phyloP scores from a whole-genome alignment of 2,113 vertebrate genomes.

The Cygnus atratus region DNA sequence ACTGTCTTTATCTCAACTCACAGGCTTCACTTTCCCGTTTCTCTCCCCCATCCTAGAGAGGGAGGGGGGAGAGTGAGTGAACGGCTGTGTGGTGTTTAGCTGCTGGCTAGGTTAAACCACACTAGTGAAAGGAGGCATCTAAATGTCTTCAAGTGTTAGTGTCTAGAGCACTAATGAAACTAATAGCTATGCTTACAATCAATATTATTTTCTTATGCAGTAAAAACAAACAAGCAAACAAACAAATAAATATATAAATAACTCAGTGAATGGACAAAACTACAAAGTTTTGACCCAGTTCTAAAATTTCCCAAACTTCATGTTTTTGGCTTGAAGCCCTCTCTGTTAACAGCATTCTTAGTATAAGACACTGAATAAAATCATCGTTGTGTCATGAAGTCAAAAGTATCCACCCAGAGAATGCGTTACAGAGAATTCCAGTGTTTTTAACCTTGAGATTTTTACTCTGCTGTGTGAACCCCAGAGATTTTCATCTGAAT shows the following conservation, averaged over 20 bases:
- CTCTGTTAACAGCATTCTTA: constrained; percentile 37
- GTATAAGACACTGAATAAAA: constrained; percentile 52
- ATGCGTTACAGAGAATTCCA: constrained; percentile 31
- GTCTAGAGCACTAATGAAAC: not conserved
- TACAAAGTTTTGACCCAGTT: not conserved
- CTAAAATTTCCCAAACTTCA: not conserved
- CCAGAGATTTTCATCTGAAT: constrained; percentile 53
- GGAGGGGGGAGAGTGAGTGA: too few species aligned
- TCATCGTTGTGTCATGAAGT: not conserved
- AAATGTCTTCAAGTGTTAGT: not conserved
- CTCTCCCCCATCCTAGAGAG: too few species aligned
- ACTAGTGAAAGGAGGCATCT: not conserved
- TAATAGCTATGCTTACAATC: not conserved
- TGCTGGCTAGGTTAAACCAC: too few species aligned
- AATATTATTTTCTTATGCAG: not conserved
- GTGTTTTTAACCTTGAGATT: constrained; percentile 14
- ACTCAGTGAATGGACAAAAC: not conserved
- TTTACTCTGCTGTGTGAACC: constrained; percentile 38
- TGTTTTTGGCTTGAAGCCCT: not conserved
- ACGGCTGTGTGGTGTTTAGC: too few species aligned
- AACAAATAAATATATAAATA: not conserved
- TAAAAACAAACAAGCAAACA: constrained; percentile 8
- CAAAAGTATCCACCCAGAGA: constrained; percentile 26
- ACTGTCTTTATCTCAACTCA: too few species aligned
- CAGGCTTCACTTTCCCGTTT: too few species aligned